phyloP scores from a whole-genome alignment of 2,888 invertebrate genomes.

The Perizoma flavofasciatum region DNA sequence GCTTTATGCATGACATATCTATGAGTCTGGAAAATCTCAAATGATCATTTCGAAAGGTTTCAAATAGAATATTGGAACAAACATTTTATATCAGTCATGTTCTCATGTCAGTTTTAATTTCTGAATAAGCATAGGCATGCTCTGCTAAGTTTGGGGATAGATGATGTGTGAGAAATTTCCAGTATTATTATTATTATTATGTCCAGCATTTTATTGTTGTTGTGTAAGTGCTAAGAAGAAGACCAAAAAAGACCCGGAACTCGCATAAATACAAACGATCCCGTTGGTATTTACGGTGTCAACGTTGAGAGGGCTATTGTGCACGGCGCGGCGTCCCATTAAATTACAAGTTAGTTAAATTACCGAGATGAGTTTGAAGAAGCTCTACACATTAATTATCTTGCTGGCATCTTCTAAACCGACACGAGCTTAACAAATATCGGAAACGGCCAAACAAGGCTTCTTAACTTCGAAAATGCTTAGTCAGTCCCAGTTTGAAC shows the following conservation, averaged over 20 bases:
- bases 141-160: too few species aligned
- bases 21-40: too few species aligned
- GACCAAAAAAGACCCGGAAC: constrained; percentile 4
- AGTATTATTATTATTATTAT: too few species aligned
- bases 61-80: too few species aligned
- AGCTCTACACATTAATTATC: constrained; percentile 75
- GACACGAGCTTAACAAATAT: constrained; percentile 77
- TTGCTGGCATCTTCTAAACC: constrained; percentile 70
- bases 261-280: constrained; percentile 3
- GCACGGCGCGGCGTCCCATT: constrained; percentile 39
- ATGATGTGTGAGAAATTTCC: too few species aligned
- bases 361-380: constrained; percentile 54
- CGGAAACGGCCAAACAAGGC: constrained; percentile 70
- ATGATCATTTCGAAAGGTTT: too few species aligned
- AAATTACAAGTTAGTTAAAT: constrained; percentile 66
- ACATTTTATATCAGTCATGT: too few species aligned
- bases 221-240: neutral
- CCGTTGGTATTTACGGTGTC: constrained; percentile 10
- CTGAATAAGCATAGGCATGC: too few species aligned
- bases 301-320: constrained; percentile 29
- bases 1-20: too few species aligned
- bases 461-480: constrained; percentile 70
- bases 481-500: constrained; percentile 63
- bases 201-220: too few species aligned
- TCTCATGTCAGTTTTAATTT: too few species aligned